Percentiles rank a stretch among this genome's conserved stretches.
Evolutionary conservation across 2,888 invertebrate species (phyloP).

Genomic region (Mellilla xanthometata): DNA sequence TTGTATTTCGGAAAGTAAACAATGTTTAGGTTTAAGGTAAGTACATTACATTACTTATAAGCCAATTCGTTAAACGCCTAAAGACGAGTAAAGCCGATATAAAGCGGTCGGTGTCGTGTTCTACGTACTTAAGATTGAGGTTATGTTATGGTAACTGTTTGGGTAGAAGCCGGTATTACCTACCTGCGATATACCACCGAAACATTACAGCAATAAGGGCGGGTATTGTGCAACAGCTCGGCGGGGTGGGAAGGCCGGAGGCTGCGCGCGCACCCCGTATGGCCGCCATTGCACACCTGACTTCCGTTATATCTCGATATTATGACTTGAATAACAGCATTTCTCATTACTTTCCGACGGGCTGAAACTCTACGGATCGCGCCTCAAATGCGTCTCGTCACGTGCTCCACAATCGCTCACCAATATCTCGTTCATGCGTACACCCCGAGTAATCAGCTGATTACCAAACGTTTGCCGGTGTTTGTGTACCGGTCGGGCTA

Average conservation of each 20-base stretch:
- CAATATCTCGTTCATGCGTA: conserved; percentile 51
- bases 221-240: conserved; percentile 56
- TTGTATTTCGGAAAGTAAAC: conserved; percentile 63
- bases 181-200: conserved; percentile 54
- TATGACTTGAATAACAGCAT: conserved; percentile 65
- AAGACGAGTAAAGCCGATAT: conserved; percentile 37
- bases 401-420: conserved; percentile 45
- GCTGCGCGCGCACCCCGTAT: conserved; percentile 80
- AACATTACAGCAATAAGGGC: conserved; percentile 56
- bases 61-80: conserved; percentile 59
- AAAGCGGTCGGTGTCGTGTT: conserved; percentile 64
- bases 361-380: conserved; percentile 40
- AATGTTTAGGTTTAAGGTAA: conserved; percentile 26
- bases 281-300: conserved; percentile 78
- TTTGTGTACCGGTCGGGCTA: conserved; percentile 59
- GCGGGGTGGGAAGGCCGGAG: conserved; percentile 58
- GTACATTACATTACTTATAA: conserved; percentile 46
- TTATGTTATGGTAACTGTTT: conserved; percentile 80
- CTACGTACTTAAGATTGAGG: conserved; percentile 72
- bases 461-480: conserved; percentile 76
- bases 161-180: conserved; percentile 61
- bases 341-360: conserved; percentile 45
- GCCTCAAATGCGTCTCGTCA: conserved; percentile 42
- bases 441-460: conserved; percentile 73
- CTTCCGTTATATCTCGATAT: conserved; percentile 67